phyloP scores from a whole-genome alignment of 2,888 invertebrate species.

The Resseliella maxima region DNA sequence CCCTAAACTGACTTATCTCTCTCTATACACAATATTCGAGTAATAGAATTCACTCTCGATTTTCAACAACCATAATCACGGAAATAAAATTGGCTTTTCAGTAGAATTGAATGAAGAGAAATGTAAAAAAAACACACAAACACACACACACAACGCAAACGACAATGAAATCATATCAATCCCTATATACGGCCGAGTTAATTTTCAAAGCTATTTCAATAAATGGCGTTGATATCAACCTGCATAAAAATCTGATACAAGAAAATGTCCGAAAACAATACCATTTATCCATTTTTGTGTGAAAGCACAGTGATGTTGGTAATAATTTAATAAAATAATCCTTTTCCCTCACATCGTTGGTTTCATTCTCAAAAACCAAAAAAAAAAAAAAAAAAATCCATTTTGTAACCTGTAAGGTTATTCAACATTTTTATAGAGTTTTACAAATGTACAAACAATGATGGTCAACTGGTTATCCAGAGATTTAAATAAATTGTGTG shows the following conservation, averaged over 20 bases:
- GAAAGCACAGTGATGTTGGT: background rate
- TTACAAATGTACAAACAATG: too few species aligned
- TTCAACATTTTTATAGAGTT: too few species aligned
- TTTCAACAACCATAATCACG: background rate
- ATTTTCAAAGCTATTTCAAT: background rate
- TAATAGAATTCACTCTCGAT: background rate
- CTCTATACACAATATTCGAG: background rate
- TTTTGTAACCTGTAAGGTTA: too few species aligned
- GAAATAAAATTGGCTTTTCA: background rate
- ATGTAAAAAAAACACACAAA: background rate
- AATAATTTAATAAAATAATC: constrained; percentile 48
- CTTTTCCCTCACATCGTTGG: too few species aligned
- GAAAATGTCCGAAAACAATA: background rate
- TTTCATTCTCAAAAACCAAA: too few species aligned
- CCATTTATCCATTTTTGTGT: background rate
- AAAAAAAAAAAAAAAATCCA: too few species aligned
- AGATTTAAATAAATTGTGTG: too few species aligned
- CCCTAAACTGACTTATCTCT: background rate
- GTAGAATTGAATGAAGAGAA: background rate
- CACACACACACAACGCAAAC: background rate
- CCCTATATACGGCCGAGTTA: background rate
- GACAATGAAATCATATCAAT: background rate
- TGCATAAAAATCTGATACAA: background rate
- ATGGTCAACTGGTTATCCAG: too few species aligned
- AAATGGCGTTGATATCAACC: constrained; percentile 29